phyloP scores from a whole-genome alignment of 2,888 invertebrate genomes.

The Drosophila anomalata region DNA sequence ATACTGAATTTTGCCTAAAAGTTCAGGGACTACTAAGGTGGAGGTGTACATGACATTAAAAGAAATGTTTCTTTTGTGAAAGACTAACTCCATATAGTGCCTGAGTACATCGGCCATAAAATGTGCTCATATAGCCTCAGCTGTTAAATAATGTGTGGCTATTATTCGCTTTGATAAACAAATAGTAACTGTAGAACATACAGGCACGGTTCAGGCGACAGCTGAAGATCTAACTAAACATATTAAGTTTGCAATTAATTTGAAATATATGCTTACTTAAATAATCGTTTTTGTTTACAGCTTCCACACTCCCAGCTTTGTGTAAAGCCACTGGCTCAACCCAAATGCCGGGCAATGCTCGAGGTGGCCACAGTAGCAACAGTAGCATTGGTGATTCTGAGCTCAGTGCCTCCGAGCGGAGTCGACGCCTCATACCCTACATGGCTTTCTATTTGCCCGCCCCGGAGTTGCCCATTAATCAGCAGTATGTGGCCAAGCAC shows the following conservation, averaged over 20 bases:
- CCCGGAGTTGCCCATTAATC: slow-evolving; percentile 85
- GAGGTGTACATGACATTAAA: neutral
- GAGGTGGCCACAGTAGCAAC: slow-evolving; percentile 32
- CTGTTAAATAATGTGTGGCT: neutral
- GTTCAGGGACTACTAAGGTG: slow-evolving; percentile 1
- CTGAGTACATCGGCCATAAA: neutral
- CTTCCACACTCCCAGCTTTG: slow-evolving; percentile 1
- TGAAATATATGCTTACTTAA: neutral
- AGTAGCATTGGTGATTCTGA: slow-evolving; percentile 65
- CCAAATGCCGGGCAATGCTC: slow-evolving; percentile 6
- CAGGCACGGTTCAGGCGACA: neutral
- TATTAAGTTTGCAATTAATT: neutral
- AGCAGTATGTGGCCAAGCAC: slow-evolving; percentile 81
- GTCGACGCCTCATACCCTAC: slow-evolving; percentile 91
- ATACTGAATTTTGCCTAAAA: neutral
- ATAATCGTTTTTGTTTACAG: slow-evolving; percentile 1
- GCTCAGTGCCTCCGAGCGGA: slow-evolving; percentile 85
- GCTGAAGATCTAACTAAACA: neutral
- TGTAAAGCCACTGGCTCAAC: slow-evolving; percentile 10
- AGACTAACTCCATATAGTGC: no score
- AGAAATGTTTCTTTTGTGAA: no score
- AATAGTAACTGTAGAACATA: neutral
- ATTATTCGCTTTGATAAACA: neutral
- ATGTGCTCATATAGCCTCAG: neutral
- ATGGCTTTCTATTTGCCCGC: slow-evolving; percentile 91